phyloP scores from a whole-genome alignment of 2,888 invertebrate genomes.

The Agrotis clavis region DNA sequence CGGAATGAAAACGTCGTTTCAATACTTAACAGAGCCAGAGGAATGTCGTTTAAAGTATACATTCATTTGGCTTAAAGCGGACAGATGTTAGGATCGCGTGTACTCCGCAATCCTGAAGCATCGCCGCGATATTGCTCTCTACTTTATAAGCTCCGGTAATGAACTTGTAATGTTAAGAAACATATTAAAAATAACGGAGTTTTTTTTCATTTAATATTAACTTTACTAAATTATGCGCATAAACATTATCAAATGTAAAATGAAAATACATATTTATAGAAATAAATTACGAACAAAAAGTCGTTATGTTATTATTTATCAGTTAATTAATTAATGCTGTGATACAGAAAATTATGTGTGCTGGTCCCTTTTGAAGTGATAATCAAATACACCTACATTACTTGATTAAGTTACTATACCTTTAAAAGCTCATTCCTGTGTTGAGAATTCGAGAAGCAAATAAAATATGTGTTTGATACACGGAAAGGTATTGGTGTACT shows the following conservation, averaged over 20 bases:
- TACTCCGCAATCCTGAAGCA: conserved; percentile 72
- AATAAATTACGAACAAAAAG: conserved; percentile 46
- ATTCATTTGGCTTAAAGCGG: conserved; percentile 75
- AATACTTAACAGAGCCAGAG: conserved; percentile 69
- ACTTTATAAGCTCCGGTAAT: conserved; percentile 70
- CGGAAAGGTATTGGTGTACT: conserved; percentile 73
- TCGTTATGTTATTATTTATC: conserved; percentile 42
- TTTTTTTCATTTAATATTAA: conserved; percentile 58
- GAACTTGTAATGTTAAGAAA: conserved; percentile 68
- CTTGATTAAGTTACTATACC: conserved; percentile 81
- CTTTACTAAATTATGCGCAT: conserved; percentile 48
- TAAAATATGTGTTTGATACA: conserved; percentile 77
- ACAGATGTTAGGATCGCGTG: conserved; percentile 80
- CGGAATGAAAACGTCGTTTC: conserved; percentile 69
- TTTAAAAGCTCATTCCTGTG: conserved; percentile 80
- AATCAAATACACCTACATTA: conserved; percentile 79
- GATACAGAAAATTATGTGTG: conserved; percentile 65
- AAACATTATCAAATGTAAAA: conserved; percentile 46
- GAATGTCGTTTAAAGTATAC: conserved; percentile 73
- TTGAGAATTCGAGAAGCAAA: conserved; percentile 80
- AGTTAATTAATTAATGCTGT: conserved; percentile 55
- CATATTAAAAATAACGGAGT: conserved; percentile 64
- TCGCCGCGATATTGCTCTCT: conserved; percentile 67
- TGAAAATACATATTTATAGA: conserved; percentile 48
- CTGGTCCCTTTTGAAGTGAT: conserved; percentile 73